These are phyloP conservation scores for Gymnosoma rotundatum DNA, from an alignment of 2,888 invertebrate genomes.

Conservation along the genomic window DNA sequence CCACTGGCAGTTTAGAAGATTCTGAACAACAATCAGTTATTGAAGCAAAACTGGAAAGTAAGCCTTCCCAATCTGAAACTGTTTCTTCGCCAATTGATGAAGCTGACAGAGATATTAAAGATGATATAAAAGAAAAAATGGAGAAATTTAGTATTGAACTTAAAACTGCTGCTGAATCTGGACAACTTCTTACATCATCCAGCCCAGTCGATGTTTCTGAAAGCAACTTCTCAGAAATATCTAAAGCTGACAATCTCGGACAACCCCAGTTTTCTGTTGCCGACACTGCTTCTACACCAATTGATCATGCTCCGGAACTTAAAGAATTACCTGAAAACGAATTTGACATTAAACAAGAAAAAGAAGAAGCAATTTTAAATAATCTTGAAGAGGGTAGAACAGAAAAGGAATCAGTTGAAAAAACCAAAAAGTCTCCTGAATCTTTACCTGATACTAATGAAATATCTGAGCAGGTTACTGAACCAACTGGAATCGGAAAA, in stretches of 20 bases:
- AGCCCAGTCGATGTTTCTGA: constrained; percentile 55
- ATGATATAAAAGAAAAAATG: constrained; percentile 18
- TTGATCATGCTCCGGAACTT: constrained; percentile 70
- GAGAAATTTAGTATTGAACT: constrained; percentile 28
- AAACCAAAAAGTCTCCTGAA: too few relatives aligned
- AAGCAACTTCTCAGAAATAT: constrained; percentile 50
- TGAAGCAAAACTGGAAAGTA: constrained; percentile 39
- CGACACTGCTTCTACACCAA: constrained; percentile 75
- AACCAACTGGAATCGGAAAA: constrained; percentile 59
- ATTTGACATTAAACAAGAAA: too few relatives aligned
- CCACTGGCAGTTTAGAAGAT: constrained; percentile 57
- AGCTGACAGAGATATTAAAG: constrained; percentile 64
- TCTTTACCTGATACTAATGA: too few relatives aligned
- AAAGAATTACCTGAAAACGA: constrained; percentile 52
- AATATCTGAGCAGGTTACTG: constrained; percentile 22
- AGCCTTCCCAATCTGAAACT: constrained; percentile 62
- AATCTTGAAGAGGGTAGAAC: background rate
- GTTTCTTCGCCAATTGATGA: constrained; percentile 78
- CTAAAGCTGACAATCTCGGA: background rate
- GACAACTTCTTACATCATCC: constrained; percentile 42
- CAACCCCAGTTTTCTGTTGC: constrained; percentile 18
- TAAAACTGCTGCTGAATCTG: background rate
- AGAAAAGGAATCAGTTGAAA: too few relatives aligned
- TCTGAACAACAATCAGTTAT: constrained; percentile 47
- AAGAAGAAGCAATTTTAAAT: constrained; percentile 19